Evolutionary conservation across 2,797 vertebrate species (phyloP), one percentile per base, ranked within the genome.

Genomic region (Cynopterus sphinx): DNA sequence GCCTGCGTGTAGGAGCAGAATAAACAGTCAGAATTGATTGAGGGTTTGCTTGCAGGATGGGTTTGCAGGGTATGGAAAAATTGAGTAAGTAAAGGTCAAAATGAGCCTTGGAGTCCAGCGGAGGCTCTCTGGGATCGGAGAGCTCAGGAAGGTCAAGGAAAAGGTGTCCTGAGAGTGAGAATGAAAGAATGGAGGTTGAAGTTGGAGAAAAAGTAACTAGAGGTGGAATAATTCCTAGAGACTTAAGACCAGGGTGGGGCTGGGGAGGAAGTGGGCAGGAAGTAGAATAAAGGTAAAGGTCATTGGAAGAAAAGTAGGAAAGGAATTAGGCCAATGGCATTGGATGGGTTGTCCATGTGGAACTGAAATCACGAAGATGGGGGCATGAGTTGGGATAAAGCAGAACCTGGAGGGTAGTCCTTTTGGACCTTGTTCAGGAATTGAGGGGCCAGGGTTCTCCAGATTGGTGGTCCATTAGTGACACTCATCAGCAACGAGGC

Each of bases 41-140:
- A 53, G 81, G 90, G 68, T 91, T 77, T 84, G 39, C 92, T 94
- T 90, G 78, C 84, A 41, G 91, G 91, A 41, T 70, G 21, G 13
- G 31, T 91, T 89, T 24, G 49, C 79, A 49, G 68, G 24, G 33
- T 65, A 46, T 84, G 94, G 92, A 84, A 96, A 95, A 90, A 39
- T 19, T 33, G 73, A 87, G 70, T 36, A 43, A 55, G 51, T 57
- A 41, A 90, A 79, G 81, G 84, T 96, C 87, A 24, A 13, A 43
- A 9, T 21, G 90, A 89, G 41, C 53, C 28, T 3, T 11, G 39
- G 73, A 78, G 73, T 31, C 78, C 31, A 15, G 16, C 2, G 0
- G 61, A 65, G 46, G 51, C 70, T 53, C 57, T 67, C 0, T 1
- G 75, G 87, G 67, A 33, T 10, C 17, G 39, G 75, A 57, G 87